Percentiles rank a stretch among this genome's conserved stretches.
phyloP scores from a whole-genome alignment of 2,113 vertebrate genomes.

The Alethe castanea region DNA sequence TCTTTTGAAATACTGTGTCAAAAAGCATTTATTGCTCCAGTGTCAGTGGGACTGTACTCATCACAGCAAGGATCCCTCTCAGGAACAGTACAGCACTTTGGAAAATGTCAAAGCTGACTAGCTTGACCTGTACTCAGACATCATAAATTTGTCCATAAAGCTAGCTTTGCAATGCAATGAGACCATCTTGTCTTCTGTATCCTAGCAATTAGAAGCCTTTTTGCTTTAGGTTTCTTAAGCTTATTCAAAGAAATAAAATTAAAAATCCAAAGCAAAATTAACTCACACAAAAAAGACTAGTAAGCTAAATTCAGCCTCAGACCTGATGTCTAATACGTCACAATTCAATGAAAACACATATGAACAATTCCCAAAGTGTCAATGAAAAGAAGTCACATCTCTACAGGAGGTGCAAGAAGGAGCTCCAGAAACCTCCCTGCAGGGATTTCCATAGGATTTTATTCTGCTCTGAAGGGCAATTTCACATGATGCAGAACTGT shows the following conservation, averaged over 20 bases:
- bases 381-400: neutral
- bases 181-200: neutral
- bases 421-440: neutral
- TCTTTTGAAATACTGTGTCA: neutral
- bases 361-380: neutral
- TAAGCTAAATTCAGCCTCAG: neutral
- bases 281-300: neutral
- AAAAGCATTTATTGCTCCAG: neutral
- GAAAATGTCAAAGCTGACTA: neutral
- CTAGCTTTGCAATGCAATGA: neutral
- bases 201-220: neutral
- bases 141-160: neutral
- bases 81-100: neutral
- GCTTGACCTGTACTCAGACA: neutral
- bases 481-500: neutral
- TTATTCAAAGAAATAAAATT: neutral
- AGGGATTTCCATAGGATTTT: neutral
- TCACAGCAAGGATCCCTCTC: neutral
- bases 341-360: neutral
- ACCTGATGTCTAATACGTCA: neutral
- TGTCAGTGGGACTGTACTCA: neutral
- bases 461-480: neutral
- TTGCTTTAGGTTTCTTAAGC: neutral
- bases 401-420: neutral
- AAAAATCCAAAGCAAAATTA: neutral